Base-by-base conservation (phyloP, 2,113 vertebrate species). In the Alligator sinensis region DNA sequence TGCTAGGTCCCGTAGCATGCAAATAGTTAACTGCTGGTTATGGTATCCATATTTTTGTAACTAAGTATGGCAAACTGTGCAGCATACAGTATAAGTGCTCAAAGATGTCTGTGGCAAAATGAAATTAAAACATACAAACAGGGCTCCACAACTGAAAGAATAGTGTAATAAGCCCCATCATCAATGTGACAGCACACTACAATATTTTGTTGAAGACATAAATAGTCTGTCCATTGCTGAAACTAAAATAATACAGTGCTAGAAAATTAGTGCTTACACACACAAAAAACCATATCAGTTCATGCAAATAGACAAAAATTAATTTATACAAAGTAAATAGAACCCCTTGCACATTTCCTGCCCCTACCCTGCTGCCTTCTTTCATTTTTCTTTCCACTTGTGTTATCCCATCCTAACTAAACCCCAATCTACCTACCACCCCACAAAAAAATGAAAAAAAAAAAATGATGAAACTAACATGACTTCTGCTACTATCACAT, bases 211-310 rank as follows among this genome's bases (percentile, higher is more conserved):
- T 19, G 13, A 74, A 22, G 2, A 7, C 18, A 11, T 72, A 38
- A 38, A 12, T 22, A 25, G 22, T 47, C 70, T 24, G 21, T 0
- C 0, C 24, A 58, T 1, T 17, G 58, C 18, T 66, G 16, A 86
- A 0, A 0, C 27, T 55, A 74, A 63, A 47, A 5, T 15, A 2
- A 5, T 76, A 70, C 61, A 13, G 0, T 0, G 9, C 2, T 4
- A 47, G 66, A 57, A 76, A 85, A 76, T 18, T 21, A 30, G 61
- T 1, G 1, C 55, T 57, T 4, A 55, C 30, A 10, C 25, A n/a
- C 12, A 30, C 34, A 8, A 80, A 85, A 90, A 62, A 11, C 47
- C 47, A 47, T 3, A 66, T 19, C 76, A 18, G 2, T 66, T 21
- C 28, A 22, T 8, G 28, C 16, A 21, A 54, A 84, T 62, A 47